phyloP scores from a whole-genome alignment of 2,797 vertebrate genomes.

The Sebastes kiyomatsui region DNA sequence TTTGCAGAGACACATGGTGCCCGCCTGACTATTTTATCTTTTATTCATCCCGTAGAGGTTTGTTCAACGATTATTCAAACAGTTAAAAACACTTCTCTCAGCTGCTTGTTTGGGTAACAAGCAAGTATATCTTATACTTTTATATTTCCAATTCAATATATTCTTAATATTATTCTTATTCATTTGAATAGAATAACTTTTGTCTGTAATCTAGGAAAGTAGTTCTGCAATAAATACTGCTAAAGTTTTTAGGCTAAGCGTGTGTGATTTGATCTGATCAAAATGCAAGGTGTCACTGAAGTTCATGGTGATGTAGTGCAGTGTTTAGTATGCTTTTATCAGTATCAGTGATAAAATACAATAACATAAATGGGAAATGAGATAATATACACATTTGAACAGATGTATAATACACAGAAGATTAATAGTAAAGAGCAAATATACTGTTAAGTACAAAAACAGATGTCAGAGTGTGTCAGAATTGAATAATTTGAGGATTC shows the following conservation, averaged over 20 bases:
- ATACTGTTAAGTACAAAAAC: background rate
- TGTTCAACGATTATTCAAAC: background rate
- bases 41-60: background rate
- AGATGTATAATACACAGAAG: background rate
- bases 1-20: background rate
- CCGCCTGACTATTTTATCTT: background rate
- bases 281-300: background rate
- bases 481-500: background rate
- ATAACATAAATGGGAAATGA: background rate
- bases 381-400: background rate
- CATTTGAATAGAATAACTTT: background rate
- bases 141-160: fast-evolving
- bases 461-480: background rate
- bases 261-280: no score
- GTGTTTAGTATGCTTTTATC: background rate
- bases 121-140: background rate
- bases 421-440: background rate
- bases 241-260: background rate
- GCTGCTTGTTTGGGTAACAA: no score
- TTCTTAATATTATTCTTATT: background rate
- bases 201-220: background rate
- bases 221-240: background rate
- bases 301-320: background rate
- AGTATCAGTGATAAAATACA: background rate
- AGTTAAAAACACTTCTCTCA: background rate